Evolutionary conservation across 1,140 invertebrate genomes (phyloP), one percentile per base, ranked within the genome.

Genomic region (Brachionus angularis): DNA sequence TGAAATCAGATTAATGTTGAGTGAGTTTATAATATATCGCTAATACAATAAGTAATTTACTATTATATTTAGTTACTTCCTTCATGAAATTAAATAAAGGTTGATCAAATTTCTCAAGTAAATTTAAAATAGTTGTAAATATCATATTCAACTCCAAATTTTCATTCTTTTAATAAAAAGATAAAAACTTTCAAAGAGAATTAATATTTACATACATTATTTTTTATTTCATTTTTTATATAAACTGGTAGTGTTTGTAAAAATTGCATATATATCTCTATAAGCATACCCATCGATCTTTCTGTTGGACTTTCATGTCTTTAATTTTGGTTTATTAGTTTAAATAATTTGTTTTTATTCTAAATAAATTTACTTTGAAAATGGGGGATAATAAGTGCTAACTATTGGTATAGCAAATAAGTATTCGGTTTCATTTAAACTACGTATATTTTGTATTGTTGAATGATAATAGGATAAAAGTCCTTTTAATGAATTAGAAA

Each of bases 281-380:
- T 53, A 8, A 70, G 34, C 46, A 70, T 34, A 7, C 46, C 46
- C 46, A 70, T 50, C 21, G 67, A 50, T 36, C 46, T 36, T 53
- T 70, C 67, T 52, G n/a, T 50, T 12, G 67, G 67, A 16, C 46
- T 70, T 33, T 70, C 67, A 36, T 50, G 33, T 70, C 67, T 70
- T 29, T 10, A 39, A 18, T n/a, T 0, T 52, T 39, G 18, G 21
- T 64, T 18, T 3, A 64, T 42, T 42, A 64, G 23, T 39, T 49
- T 36, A 5, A 12, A 18, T 8, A 29, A 27, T 18, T 18, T 12
- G 12, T 36, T 1, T 8, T 2, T 1, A 46, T 16, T 47, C 21
- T 12, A 7, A 21, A 18, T 25, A 44, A 18, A 67, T 47, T 69
- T 34, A 70, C 67, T 31, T 36, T 16, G 39, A n/a, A 27, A 70